Evolutionary conservation across 2,113 vertebrate species (phyloP), one percentile per base, ranked within the genome.

Genomic region (Callipepla californica): DNA sequence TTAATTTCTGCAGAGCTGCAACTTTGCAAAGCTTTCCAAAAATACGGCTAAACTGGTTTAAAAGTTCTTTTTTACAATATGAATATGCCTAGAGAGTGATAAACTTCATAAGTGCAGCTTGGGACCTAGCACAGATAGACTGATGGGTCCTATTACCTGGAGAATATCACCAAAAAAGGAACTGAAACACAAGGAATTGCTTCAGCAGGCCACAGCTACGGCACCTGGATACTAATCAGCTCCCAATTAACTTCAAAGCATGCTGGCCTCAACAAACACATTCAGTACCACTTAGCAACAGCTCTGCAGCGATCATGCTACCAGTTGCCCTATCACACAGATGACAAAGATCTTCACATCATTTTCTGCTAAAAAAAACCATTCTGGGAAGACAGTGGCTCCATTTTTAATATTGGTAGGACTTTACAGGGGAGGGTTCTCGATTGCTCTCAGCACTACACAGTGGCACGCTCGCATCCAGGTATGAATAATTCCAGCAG

Each of bases 71-170:
- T 21, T 58, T 44, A 42, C 57, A 76, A 25, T 4, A 47, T 1
- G 9, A 79, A 44, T 11, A 26, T 3, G 47, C 0, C 0, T 0
- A 20, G 30, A 34, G 11, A 75, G 0, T 16, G 51, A 30, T 21
- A n/a, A 81, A 2, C 9, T 79, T 57, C 70, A 48, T 20, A 22
- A 51, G 26, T 2, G 0, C 13, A 21, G 9, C 63, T 25, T 58
- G 32, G 30, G 15, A 62, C 53, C 47, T 51, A 63, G 45, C 30
- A n/a, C 3, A 34, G 45, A 73, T 0, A 70, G 42, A 32, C 45
- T 13, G 13, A 70, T 7, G 5, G n/a, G 18, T 77, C 32, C 38
- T 28, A 5, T 9, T 12, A 26, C 18, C 42, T 40, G 48, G 4
- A 38, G 8, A 87, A 0, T 4, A 85, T 53, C 26, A 51, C 16